These are phyloP conservation scores for Microcebus murinus DNA, from an alignment of 2,113 vertebrate genomes.

Conservation along the genomic window DNA sequence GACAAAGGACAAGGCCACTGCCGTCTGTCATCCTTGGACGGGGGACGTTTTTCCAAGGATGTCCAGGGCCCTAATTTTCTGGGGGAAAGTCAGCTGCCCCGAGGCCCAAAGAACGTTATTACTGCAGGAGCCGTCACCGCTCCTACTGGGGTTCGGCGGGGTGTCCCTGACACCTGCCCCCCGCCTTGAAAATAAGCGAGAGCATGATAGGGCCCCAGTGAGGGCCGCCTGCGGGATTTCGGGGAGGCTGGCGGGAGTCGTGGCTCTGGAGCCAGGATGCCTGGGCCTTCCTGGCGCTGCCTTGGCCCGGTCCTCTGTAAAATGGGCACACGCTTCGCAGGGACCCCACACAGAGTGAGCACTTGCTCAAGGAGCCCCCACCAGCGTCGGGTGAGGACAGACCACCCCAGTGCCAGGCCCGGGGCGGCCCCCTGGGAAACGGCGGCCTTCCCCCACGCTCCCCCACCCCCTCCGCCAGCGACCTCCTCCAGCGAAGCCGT, in stretches of 20 bases:
- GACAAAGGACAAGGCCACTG: background rate
- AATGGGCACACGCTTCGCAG: accelerated
- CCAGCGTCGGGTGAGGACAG: no score
- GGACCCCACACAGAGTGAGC: background rate
- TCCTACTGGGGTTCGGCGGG: background rate
- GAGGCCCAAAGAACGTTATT: background rate
- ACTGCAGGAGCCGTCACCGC: background rate
- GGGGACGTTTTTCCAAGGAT: background rate
- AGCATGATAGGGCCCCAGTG: no score
- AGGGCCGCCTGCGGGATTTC: background rate
- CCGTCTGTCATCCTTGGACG: background rate
- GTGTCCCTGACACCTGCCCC: no score
- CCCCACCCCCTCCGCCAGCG: background rate
- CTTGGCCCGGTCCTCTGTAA: background rate
- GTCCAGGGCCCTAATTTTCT: background rate
- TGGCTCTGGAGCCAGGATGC: background rate
- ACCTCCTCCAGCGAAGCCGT: background rate
- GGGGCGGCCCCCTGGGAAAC: accelerated
- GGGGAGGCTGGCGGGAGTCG: background rate
- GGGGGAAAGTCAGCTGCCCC: background rate
- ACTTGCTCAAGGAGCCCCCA: background rate
- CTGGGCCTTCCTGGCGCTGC: background rate
- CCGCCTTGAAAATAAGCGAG: background rate
- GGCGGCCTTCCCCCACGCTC: accelerated
- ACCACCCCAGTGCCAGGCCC: background rate